Conservation (phyloP, 1,140 invertebrate species). For the Halesus radiatus region DNA sequence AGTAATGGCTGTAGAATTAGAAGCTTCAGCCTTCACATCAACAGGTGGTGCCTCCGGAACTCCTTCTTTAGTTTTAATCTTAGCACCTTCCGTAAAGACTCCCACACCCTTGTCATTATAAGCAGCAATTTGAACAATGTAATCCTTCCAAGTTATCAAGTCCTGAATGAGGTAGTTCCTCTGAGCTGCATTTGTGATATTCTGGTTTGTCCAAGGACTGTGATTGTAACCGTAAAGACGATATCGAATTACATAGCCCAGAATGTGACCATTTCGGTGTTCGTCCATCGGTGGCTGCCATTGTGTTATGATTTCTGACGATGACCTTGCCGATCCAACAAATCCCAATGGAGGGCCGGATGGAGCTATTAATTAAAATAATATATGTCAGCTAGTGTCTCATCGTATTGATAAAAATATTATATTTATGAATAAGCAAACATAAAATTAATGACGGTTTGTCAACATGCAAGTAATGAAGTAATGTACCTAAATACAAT, state of each 20-base stretch:
- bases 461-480: too few relatives aligned
- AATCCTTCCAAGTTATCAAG: slow-evolving; percentile 97
- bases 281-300: slow-evolving; percentile 96
- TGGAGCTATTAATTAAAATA: slow-evolving; percentile 74
- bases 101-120: slow-evolving; percentile 98
- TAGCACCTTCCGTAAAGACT: slow-evolving; percentile 90
- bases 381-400: background rate
- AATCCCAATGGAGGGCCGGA: slow-evolving; percentile 91
- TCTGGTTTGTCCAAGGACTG: slow-evolving; percentile 89
- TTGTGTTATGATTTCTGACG: slow-evolving; percentile 96
- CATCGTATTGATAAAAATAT: background rate
- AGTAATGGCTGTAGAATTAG: slow-evolving; percentile 89
- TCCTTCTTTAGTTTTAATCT: slow-evolving; percentile 95
- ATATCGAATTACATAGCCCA: slow-evolving; percentile 94
- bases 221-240: slow-evolving; percentile 91
- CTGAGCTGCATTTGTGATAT: slow-evolving; percentile 94
- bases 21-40: slow-evolving; percentile 80
- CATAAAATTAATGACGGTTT: too few relatives aligned
- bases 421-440: background rate
- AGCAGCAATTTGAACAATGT: slow-evolving; percentile 96
- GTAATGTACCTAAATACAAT: too few relatives aligned
- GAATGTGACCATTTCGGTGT: slow-evolving; percentile 93
- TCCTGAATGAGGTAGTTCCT: slow-evolving; percentile 93
- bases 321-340: slow-evolving; percentile 91
- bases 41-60: slow-evolving; percentile 93